Conservation (phyloP, 2,113 vertebrate species). For the Corythornis madagascariensis region DNA sequence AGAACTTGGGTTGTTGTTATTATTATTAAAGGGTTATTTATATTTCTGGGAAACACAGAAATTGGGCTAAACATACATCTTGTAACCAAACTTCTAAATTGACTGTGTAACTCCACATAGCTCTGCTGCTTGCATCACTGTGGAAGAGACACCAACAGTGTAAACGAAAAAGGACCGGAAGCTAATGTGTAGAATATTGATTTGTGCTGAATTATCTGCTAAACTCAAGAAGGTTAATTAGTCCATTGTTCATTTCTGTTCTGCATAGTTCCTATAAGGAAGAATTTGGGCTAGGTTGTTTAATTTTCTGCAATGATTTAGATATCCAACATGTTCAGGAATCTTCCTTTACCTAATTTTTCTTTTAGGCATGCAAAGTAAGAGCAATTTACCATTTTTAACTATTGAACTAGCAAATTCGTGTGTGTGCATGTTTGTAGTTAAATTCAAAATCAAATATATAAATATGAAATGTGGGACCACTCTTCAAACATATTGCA, state of each 20-base stretch:
- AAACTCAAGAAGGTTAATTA: background rate
- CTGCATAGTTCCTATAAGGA: background rate
- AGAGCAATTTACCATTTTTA: background rate
- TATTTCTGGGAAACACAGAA: background rate
- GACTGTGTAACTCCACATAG: background rate
- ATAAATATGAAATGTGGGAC: background rate
- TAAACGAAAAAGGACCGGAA: background rate
- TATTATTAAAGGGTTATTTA: background rate
- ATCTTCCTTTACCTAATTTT: background rate
- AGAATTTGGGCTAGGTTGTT: background rate
- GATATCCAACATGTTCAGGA: background rate
- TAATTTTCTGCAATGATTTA: background rate
- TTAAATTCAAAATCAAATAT: background rate
- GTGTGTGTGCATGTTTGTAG: background rate
- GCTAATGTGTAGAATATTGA: conserved; percentile 1
- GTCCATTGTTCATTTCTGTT: background rate
- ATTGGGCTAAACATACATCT: background rate
- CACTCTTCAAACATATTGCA: background rate
- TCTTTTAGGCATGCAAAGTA: background rate
- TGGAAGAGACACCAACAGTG: background rate
- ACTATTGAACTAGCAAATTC: background rate
- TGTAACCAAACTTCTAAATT: background rate
- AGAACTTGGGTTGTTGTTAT: too few species aligned
- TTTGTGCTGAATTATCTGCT: background rate
- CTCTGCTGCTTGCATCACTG: background rate